These are phyloP conservation scores for Parauchenoglanis ngamensis DNA, from an alignment of 2,797 vertebrate species.

Conservation along the genomic window DNA sequence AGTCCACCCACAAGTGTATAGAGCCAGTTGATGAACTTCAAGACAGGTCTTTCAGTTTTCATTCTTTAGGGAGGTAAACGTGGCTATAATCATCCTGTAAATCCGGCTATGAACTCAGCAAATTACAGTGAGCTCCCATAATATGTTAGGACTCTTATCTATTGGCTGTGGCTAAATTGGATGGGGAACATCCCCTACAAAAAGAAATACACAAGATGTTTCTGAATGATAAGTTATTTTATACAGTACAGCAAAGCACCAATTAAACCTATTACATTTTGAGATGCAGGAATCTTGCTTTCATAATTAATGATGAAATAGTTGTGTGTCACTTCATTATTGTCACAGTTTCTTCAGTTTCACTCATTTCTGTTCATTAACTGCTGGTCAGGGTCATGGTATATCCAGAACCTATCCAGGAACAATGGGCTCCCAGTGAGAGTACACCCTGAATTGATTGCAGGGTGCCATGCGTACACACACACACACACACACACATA, in stretches of 20 bases:
- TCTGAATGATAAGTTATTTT: too few relatives aligned
- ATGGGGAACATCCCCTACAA: background rate
- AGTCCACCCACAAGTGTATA: conserved; percentile 33
- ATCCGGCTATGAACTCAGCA: conserved; percentile 32
- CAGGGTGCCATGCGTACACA: background rate
- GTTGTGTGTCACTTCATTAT: too few relatives aligned
- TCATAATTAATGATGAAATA: too few relatives aligned
- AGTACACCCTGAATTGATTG: too few relatives aligned
- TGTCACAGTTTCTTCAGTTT: too few relatives aligned
- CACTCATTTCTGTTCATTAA: background rate
- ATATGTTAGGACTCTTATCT: background rate
- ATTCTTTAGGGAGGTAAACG: conserved; percentile 40
- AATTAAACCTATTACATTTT: too few relatives aligned
- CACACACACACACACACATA: background rate
- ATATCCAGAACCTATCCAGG: too few relatives aligned
- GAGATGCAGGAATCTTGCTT: too few relatives aligned
- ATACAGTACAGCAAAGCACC: too few relatives aligned
- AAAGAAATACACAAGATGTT: too few relatives aligned
- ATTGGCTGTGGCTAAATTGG: background rate
- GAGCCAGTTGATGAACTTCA: conserved; percentile 34
- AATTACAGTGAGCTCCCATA: background rate
- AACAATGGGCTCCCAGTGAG: too few relatives aligned
- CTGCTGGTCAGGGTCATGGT: background rate
- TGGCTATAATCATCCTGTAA: conserved; percentile 45
- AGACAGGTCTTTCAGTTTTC: conserved; percentile 33